Evolutionary conservation across 2,888 invertebrate species (phyloP).

Genomic region (Scaptomyza polygonia): DNA sequence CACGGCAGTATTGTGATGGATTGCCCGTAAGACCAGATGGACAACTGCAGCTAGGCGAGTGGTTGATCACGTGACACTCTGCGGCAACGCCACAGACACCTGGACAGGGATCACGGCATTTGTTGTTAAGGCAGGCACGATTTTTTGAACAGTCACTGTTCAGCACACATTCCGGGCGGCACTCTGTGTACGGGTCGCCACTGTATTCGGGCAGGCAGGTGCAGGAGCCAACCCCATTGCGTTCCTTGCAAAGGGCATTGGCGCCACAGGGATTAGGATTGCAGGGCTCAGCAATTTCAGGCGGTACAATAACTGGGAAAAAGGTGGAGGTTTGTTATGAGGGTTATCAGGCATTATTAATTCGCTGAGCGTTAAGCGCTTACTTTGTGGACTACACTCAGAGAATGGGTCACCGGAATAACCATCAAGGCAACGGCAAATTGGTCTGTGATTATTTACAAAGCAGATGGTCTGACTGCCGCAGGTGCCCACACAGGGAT

Average conservation of each 20-base stretch:
- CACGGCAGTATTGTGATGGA: conserved; percentile 87
- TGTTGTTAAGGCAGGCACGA: conserved; percentile 92
- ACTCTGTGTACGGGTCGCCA: conserved; percentile 94
- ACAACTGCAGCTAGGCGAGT: conserved; percentile 92
- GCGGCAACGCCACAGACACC: conserved; percentile 93
- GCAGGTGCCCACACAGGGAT: conserved; percentile 94
- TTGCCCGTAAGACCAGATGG: conserved; percentile 91
- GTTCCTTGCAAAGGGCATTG: conserved; percentile 92
- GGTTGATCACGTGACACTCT: conserved; percentile 91
- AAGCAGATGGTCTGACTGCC: conserved; percentile 91
- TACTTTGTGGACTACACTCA: conserved; percentile 88
- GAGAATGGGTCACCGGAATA: conserved; percentile 94
- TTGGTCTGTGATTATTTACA: conserved; percentile 92
- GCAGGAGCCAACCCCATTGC: conserved; percentile 93
- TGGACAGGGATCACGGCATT: conserved; percentile 93
- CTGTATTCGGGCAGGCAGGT: conserved; percentile 92
- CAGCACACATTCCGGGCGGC: conserved; percentile 93
- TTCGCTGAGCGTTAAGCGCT: conserved; percentile 67
- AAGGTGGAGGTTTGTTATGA: conserved; percentile 22
- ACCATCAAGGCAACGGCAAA: conserved; percentile 91
- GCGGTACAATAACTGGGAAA: conserved; percentile 83
- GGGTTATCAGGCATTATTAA: neutral
- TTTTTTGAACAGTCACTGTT: conserved; percentile 92
- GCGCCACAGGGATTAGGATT: conserved; percentile 94
- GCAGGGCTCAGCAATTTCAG: conserved; percentile 89